Conservation (phyloP, 35 echinoderm and acorn worm genomes). For the Lytechinus variegatus region DNA sequence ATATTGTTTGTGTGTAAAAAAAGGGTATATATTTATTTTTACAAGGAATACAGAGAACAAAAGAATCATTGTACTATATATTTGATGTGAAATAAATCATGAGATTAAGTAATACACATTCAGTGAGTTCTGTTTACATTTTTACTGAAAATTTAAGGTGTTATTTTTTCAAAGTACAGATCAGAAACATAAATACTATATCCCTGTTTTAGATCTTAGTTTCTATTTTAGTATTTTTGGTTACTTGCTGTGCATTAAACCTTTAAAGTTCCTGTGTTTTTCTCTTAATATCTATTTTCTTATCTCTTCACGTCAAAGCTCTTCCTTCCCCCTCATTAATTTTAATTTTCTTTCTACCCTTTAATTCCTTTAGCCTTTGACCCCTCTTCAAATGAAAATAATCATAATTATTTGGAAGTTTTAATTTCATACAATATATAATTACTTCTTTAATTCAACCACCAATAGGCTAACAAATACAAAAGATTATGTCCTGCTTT, state of each 20-base stretch:
- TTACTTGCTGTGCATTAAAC: background rate
- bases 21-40: conserved; percentile 5
- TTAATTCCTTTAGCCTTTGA: too few relatives aligned
- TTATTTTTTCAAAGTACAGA: background rate
- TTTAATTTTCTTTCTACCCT: too few relatives aligned
- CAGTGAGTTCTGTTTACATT: background rate
- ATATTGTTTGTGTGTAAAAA: background rate
- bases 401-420: too few relatives aligned
- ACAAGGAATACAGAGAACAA: background rate
- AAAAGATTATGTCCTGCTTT: too few relatives aligned
- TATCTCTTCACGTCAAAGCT: background rate
- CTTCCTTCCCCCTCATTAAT: background rate
- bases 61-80: background rate
- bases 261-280: background rate
- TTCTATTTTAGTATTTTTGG: too few relatives aligned
- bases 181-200: background rate
- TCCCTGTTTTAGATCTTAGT: too few relatives aligned
- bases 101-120: background rate
- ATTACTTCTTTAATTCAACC: too few relatives aligned
- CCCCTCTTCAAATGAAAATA: too few relatives aligned
- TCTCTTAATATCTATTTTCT: background rate
- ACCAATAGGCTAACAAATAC: too few relatives aligned
- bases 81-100: background rate
- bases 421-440: too few relatives aligned
- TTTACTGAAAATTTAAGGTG: too few relatives aligned